A percentile compares a stretch with the other conserved stretches of the same genome.
Evolutionary conservation across 2,888 invertebrate genomes (phyloP).

Genomic region (Branchipolynoe longqiensis): DNA sequence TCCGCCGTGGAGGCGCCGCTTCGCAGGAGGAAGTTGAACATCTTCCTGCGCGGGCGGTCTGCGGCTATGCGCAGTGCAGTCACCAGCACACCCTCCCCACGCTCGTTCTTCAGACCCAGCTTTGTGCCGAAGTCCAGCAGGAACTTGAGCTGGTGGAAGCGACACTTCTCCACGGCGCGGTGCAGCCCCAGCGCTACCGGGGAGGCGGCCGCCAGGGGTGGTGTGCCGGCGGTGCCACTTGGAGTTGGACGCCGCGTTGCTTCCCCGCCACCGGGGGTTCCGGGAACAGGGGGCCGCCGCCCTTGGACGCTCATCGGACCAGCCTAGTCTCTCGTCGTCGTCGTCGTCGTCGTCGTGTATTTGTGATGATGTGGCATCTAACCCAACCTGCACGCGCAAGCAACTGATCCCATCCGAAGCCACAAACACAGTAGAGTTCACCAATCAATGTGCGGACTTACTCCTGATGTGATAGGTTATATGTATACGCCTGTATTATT

Average conservation of each 20-base stretch:
- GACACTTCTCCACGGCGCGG: constrained; percentile 23
- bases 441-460: too few relatives aligned
- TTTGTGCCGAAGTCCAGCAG: constrained; percentile 16
- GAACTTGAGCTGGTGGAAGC: constrained; percentile 40
- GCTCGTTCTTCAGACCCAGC: not conserved
- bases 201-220: not conserved
- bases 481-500: too few relatives aligned
- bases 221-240: too few relatives aligned
- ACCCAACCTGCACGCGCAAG: too few relatives aligned
- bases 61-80: constrained; percentile 16
- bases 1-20: not conserved
- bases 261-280: not conserved
- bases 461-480: too few relatives aligned
- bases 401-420: too few relatives aligned
- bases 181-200: constrained; percentile 20
- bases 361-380: too few relatives aligned
- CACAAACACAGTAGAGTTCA: too few relatives aligned
- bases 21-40: constrained; percentile 47
- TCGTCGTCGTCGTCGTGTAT: too few relatives aligned
- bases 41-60: constrained; percentile 34
- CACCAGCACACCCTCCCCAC: constrained; percentile 8
- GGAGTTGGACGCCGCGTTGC: too few relatives aligned
- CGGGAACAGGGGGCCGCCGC: not conserved
- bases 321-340: too few relatives aligned
- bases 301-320: not conserved